phyloP scores from a whole-genome alignment of 1,140 invertebrate genomes.

The Euwallacea similis region DNA sequence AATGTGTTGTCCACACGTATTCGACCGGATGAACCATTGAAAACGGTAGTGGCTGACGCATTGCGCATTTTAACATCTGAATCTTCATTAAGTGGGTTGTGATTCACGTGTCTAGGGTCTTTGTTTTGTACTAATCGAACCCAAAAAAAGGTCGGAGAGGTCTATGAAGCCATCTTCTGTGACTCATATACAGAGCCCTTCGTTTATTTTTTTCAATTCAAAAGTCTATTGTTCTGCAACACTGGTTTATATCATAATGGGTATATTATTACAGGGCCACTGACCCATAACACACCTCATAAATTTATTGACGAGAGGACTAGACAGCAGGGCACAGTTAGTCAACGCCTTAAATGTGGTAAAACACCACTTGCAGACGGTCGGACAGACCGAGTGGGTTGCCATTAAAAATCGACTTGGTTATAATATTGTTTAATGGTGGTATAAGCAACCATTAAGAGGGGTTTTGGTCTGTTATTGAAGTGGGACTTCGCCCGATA shows the following conservation, averaged over 20 bases:
- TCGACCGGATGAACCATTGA: conserved; percentile 21
- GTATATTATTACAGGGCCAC: conserved; percentile 7
- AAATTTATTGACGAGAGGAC: conserved; percentile 24
- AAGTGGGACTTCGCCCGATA: too few species aligned
- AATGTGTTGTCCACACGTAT: conserved; percentile 22
- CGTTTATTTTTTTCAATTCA: not conserved
- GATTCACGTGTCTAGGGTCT: conserved; percentile 7
- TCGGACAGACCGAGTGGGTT: conserved; percentile 23
- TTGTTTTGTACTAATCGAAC: not conserved
- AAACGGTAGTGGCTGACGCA: conserved; percentile 27
- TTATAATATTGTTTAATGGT: too few species aligned
- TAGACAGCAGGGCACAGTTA: conserved; percentile 29
- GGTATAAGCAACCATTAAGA: too few species aligned
- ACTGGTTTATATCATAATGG: not conserved
- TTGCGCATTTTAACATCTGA: conserved; percentile 7
- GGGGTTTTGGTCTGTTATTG: too few species aligned
- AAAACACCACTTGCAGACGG: conserved; percentile 30
- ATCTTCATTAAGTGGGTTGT: conserved; percentile 11
- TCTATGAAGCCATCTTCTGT: too few species aligned
- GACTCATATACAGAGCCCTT: not conserved
- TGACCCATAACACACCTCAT: conserved; percentile 29
- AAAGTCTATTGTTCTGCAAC: conserved; percentile 1
- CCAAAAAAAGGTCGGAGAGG: too few species aligned
- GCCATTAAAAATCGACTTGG: conserved; percentile 14
- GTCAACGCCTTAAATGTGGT: conserved; percentile 24